These are phyloP conservation scores for Pelagia noctiluca DNA, from an alignment of 30 jellyfish, hydroid and myxozoan species.

Conservation along the genomic window DNA sequence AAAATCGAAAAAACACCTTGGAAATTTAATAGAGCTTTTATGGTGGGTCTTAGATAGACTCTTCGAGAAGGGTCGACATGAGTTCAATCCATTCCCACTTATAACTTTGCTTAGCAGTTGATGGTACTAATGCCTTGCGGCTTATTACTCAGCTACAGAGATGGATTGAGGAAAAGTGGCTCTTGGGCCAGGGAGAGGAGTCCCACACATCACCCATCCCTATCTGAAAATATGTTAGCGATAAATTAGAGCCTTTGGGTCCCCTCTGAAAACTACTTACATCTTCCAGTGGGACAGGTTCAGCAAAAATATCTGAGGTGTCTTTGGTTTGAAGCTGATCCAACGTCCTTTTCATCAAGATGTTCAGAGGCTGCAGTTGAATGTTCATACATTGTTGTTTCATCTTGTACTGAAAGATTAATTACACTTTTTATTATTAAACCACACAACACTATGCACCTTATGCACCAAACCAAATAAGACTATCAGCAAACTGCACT, in stretches of 20 bases:
- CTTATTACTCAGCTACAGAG: too few species aligned
- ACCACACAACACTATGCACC: background rate
- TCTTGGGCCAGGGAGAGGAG: background rate
- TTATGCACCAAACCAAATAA: background rate
- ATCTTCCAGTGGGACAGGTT: slow-evolving; percentile 94
- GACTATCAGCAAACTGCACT: background rate
- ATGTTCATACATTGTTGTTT: slow-evolving; percentile 83
- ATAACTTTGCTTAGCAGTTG: too few species aligned
- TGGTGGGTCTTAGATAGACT: too few species aligned
- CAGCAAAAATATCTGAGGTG: slow-evolving; percentile 91
- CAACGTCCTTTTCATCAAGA: slow-evolving; percentile 81
- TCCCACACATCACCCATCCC: too few species aligned
- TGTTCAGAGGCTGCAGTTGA: slow-evolving; percentile 86
- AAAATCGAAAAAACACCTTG: too few species aligned
- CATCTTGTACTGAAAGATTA: slow-evolving; percentile 70
- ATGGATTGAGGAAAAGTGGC: too few species aligned
- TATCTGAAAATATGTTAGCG: too few species aligned
- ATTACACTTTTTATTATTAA: background rate
- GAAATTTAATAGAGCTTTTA: too few species aligned
- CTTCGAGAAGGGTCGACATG: too few species aligned
- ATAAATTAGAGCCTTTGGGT: too few species aligned
- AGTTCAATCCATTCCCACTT: too few species aligned
- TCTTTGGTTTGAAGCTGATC: slow-evolving; percentile 82
- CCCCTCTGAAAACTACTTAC: slow-evolving; percentile 70
- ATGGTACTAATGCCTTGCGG: too few species aligned